Evolutionary conservation across 2,797 vertebrate genomes (phyloP), one percentile per base, ranked within the genome.

Genomic region (Falco concolor): DNA sequence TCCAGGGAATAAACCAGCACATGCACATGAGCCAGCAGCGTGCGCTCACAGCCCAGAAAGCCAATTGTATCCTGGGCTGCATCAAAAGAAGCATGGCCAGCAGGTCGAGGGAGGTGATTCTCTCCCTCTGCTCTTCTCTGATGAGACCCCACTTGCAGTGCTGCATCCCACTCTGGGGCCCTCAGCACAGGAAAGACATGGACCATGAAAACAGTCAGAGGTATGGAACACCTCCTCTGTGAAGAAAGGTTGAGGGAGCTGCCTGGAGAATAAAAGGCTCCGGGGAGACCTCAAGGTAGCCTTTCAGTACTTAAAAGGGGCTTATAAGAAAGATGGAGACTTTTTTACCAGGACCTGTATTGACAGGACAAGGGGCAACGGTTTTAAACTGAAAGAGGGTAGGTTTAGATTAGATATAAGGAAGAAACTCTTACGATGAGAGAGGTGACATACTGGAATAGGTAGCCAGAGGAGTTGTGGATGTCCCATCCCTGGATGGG

Each of bases 41-140:
- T 7, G 24, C 4, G 1, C 42, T 53, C 3, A 4, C 45, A 87
- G 54, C 28, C 28, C 69, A 81, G 65, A 36, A 67, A 10, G 19
- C 25, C 30, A 53, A 3, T 0, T 1, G 2, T 12, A 50, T 8
- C 38, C 38, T 34, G 20, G 59, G 18, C 52, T 86, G 40, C 28
- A 73, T 8, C 82, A 36, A 42, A 38, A 64, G 36, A 1, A 36
- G 25, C 0, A 0, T 32, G 25, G 9, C 16, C 76, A 77, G 56
- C 28, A 80, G 24, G 44, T 5, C 3, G 0, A 81, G 25, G 10
- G 14, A 77, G 17, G 13, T 1, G 57, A 78, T 59, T 59, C 25
- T 84, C 7, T 13, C 12, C 18, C 36, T 30, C n/a, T 44, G 0
- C 32, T 54, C 30, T 2, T 1, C 28, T 78, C 42, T 67, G 0